Evolutionary conservation across 2,888 invertebrate genomes (phyloP).

Genomic region (Macrophya annulata): DNA sequence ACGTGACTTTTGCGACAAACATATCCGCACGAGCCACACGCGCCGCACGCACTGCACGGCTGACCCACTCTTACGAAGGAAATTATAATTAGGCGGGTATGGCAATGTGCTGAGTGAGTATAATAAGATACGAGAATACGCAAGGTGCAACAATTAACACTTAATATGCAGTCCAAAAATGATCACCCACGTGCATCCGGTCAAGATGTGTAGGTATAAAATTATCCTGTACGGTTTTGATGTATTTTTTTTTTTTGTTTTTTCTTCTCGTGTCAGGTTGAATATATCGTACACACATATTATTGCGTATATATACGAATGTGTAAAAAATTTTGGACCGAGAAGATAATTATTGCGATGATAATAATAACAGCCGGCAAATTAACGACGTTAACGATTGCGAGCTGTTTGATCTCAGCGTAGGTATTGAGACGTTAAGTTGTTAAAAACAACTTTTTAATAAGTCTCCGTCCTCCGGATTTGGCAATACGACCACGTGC

Average conservation of each 20-base stretch:
- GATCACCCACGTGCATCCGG: constrained; percentile 19
- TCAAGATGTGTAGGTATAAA: background rate
- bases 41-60: constrained; percentile 68
- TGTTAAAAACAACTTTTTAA: constrained; percentile 51
- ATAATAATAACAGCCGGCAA: constrained; percentile 14
- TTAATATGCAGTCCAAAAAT: background rate
- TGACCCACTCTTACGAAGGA: constrained; percentile 32
- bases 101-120: background rate
- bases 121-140: constrained; percentile 7
- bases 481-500: constrained; percentile 35
- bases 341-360: constrained; percentile 28
- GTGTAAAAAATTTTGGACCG: background rate
- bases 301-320: background rate
- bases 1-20: constrained; percentile 76
- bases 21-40: constrained; percentile 64
- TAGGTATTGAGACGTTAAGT: constrained; percentile 27
- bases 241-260: background rate
- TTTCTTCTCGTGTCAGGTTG: background rate
- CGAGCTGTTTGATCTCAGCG: background rate
- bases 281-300: background rate
- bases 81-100: constrained; percentile 46
- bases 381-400: constrained; percentile 1
- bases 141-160: background rate
- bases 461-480: background rate
- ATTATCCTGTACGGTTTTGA: background rate